Conservation (phyloP, 1,140 invertebrate species). For the Lepidurus packardi region DNA sequence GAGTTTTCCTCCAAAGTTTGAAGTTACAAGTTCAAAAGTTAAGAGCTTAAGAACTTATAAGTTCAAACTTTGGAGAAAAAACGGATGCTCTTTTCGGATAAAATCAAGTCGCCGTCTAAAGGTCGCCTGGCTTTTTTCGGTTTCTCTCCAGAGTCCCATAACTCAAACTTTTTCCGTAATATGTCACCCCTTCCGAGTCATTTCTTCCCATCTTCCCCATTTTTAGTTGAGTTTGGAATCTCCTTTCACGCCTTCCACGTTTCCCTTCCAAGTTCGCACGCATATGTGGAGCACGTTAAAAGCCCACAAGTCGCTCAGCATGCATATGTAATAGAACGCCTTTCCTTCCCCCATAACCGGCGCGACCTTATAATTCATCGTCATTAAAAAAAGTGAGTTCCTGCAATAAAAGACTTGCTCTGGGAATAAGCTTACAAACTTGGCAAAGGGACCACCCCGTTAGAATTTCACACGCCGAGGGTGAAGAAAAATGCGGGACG, state of each 20-base stretch:
- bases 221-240: background rate
- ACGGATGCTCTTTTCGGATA: no score
- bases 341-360: conserved; percentile 6
- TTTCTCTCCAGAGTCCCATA: background rate
- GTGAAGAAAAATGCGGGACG: background rate
- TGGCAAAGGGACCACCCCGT: conserved; percentile 8
- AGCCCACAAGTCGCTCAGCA: conserved; percentile 7
- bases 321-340: conserved; percentile 10
- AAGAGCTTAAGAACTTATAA: no score
- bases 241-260: conserved; percentile 2
- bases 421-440: conserved; percentile 11
- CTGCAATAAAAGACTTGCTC: conserved; percentile 15
- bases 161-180: conserved; percentile 15
- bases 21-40: no score
- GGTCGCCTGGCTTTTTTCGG: background rate
- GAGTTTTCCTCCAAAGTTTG: no score
- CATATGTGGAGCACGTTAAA: background rate
- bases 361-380: conserved; percentile 21
- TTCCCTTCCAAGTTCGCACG: background rate
- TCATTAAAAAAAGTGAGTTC: conserved; percentile 20
- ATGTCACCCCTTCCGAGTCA: conserved; percentile 17
- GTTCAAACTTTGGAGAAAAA: no score
- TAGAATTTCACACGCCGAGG: conserved; percentile 6
- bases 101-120: no score
- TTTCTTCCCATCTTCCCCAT: conserved; percentile 2